Conservation (phyloP, 2,113 vertebrate species). For the Strix aluco region DNA sequence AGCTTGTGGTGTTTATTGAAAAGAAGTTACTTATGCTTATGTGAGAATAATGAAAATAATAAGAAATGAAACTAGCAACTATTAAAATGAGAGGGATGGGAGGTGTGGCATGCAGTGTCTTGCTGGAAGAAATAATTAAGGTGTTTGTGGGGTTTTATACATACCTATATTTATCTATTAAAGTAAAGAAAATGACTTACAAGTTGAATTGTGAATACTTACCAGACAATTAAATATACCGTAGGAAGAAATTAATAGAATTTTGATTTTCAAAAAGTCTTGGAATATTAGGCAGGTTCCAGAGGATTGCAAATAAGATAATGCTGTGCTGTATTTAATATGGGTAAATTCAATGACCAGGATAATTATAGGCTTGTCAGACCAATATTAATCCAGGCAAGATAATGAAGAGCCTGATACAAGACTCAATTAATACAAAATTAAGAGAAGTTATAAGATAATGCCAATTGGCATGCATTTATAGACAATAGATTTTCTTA, state of each 20-base stretch:
- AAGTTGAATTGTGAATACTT: slow-evolving; percentile 28
- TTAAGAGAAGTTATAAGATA: neutral
- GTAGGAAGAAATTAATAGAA: slow-evolving; percentile 28
- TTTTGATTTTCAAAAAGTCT: slow-evolving; percentile 33
- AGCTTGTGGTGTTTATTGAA: neutral
- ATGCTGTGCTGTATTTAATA: neutral
- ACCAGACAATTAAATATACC: slow-evolving; percentile 14
- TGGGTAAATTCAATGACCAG: neutral
- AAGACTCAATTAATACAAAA: neutral
- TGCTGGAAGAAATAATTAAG: neutral
- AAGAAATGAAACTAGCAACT: neutral
- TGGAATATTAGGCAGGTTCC: neutral
- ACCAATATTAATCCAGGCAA: neutral
- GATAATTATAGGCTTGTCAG: slow-evolving; percentile 24
- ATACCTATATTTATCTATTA: neutral
- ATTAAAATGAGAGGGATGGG: neutral
- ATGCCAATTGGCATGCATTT: neutral
- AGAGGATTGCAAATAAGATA: neutral
- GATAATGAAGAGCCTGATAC: neutral
- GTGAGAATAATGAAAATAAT: neutral
- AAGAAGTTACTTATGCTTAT: neutral
- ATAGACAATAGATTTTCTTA: neutral
- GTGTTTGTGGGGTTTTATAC: neutral
- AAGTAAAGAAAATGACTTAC: slow-evolving; percentile 18
- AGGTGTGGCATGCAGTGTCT: neutral